Base-by-base conservation (phyloP, 2,888 invertebrate genomes). In the Luffia ferchaultella region DNA sequence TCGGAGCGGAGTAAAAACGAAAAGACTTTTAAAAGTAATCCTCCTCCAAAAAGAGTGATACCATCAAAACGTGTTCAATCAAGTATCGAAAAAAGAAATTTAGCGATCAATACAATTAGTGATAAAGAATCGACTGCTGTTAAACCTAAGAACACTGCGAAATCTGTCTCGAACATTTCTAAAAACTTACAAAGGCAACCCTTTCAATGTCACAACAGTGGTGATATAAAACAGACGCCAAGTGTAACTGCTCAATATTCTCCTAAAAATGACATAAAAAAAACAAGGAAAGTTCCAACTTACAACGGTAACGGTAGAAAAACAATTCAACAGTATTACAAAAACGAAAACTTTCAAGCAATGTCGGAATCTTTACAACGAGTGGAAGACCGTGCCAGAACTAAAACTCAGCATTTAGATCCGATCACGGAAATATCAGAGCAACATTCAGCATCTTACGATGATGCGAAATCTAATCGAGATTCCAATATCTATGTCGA, bases 381-480 rank as follows among this genome's bases (percentile, higher is more conserved):
- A 0, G 52, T 58, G 0, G 60, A 59, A 43, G 60, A 54, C 19
- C 55, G 53, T 17, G 53, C 58, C 2, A 71, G 60, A 51, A 72
- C 66, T 50, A 41, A 43, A 15, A 50, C n/a, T n/a, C n/a, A 55
- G 15, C 63, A 63, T 1, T 54, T 82, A 2, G 68, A 71, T 18
- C 69, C 82, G 0, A 82, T 82, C 7, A 67, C 60, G 48, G 82
- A 82, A 57, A 55, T 64, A 1, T 57, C 70, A 0, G 76, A 79
- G 59, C 2, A 2, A 1, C 19, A 20, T 48, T 48, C 48, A 17
- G 18, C 40, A 9, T 9, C 49, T 16, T 54, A 64, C 0, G 64
- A 71, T 19, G 60, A 63, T 0, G 68, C 70, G 1, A 65, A 67
- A 40, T 40, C 40, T 40, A 7, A 40, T 7, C 15, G 9, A 3